Evolutionary conservation across 2,888 invertebrate genomes (phyloP).

Genomic region (Calliphora vomitoria): DNA sequence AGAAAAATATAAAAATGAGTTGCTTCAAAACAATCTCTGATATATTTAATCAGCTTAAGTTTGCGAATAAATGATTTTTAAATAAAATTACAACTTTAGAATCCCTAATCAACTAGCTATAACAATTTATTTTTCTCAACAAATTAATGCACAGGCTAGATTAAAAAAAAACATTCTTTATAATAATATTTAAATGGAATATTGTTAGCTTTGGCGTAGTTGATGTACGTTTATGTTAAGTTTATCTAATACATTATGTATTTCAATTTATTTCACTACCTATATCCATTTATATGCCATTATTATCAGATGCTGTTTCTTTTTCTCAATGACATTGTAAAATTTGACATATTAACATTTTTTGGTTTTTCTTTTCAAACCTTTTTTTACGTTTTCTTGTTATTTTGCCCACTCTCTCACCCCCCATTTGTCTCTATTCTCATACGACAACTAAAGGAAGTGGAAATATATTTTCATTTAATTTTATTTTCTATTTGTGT

Average conservation of each 20-base stretch:
- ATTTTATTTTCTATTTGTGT: slow-evolving; percentile 46
- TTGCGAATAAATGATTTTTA: no score
- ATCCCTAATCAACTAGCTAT: no score
- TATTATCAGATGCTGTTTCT: slow-evolving; percentile 33
- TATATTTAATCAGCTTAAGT: no score
- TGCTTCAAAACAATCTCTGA: no score
- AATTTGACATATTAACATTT: slow-evolving; percentile 72
- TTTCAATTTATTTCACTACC: slow-evolving; percentile 34
- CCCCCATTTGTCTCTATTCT: not conserved
- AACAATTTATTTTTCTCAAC: not conserved
- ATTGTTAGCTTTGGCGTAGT: slow-evolving; percentile 19
- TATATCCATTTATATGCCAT: slow-evolving; percentile 11
- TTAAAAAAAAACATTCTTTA: not conserved
- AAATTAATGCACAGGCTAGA: not conserved
- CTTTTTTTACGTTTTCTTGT: slow-evolving; percentile 22
- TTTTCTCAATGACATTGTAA: slow-evolving; percentile 59
- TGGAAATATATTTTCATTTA: slow-evolving; percentile 62
- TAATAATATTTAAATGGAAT: slow-evolving; percentile 4
- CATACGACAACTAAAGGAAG: slow-evolving; percentile 38
- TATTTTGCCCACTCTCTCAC: not conserved
- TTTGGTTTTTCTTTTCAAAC: not conserved
- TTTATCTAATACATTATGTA: slow-evolving; percentile 44
- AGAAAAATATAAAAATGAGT: no score
- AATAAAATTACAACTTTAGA: no score
- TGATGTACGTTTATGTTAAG: not conserved